Base-by-base conservation (phyloP, 2,888 invertebrate genomes). In the Nephrocerus scutellatus region DNA sequence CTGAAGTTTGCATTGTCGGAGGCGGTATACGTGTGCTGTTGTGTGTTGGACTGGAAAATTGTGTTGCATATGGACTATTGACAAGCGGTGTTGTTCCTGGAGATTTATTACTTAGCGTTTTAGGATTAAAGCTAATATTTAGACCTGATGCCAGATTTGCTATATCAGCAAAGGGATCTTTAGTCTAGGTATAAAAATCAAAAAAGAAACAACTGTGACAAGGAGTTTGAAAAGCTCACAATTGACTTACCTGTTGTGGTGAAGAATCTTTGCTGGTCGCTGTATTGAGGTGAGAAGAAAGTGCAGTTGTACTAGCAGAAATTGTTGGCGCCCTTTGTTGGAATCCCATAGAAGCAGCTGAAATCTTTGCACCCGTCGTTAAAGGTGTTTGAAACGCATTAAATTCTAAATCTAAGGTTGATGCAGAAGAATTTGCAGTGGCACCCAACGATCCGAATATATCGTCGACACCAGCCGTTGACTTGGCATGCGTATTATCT, bases 81-180 rank as follows among this genome's bases (percentile, higher is more conserved):
- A 57, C 56, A 7, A 62, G 54, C 3, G 68, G 61, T 10, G 64
- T 62, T 14, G 53, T 58, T 8, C 59, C 56, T 4, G 62, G 53
- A 7, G 64, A 60, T 51, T 63, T 66, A 28, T 54, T 51, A 16
- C 59, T 56, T 22, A 63, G 51, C 8, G 60, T 57, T 43, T 52
- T 60, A n/a, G 63, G 59, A 43, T 61, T 59, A 44, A 68, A 67
- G 45, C 63, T 65, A 18, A 68, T 62, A 43, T 69, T 66, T 12
- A 68, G 52, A 14, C 61, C 62, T 6, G 63, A 61, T 8, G 66
- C 66, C 39, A 72, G 50, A 46, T 70, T 67, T 39, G 77, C 80
- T 19, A 87, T 72, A 57, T 84, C 84, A 2, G 82, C 79, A 61
- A 87, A 86, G 5, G 86, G 83, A 64, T 87, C 86, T 48, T 69